Evolutionary conservation across 2,797 vertebrate genomes (phyloP), one percentile per base, ranked within the genome.

Genomic region (Gorsachius magnificus): DNA sequence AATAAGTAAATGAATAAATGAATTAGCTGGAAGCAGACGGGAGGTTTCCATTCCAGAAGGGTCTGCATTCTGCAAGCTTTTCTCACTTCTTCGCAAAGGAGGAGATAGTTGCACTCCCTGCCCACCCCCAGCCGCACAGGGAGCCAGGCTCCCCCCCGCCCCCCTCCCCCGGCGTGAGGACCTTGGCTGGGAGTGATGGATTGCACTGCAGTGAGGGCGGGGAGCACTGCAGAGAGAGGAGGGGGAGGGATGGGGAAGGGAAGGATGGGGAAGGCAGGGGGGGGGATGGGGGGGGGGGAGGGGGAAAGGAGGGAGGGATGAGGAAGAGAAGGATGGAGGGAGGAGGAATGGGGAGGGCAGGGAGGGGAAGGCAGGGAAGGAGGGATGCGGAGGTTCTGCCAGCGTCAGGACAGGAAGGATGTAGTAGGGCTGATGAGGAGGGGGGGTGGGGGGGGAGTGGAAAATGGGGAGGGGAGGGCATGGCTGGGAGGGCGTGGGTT

Each of bases 121-220:
- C 56, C 70, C 83, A 83, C 51, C 33, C 87, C 58, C 70, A 87
- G 69, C 35, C 84, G 75, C 77, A 19, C 38, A 28, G 21, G 18
- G 82, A 90, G 71, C 56, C 83, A 69, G 65, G 38, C 38, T 38
- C 61, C 43, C 74, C 56, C n/a, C 24, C 84, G 11, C 61, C 43
- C 74, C 56, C n/a, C 24, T 82, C 90, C 77, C 70, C 79, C 82
- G 77, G 65, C 69, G 60, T 81, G 93, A 94, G 92, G 81, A 92
- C 85, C 91, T 93, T 58, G 83, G 92, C 89, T 21, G 50, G 58
- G 87, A 95, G 89, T 98, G 98, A 98, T 98, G 96, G 96, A 98
- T 98, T 88, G 93, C 96, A 94, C 96, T 96, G 97, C 98, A 98
- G 97, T 90, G 82, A 83, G 91, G 69, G 80, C 90, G 95, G 84